Evolutionary conservation across 2,888 invertebrate species (phyloP), one percentile per base, ranked within the genome.

Genomic region (Mythimna loreyi): DNA sequence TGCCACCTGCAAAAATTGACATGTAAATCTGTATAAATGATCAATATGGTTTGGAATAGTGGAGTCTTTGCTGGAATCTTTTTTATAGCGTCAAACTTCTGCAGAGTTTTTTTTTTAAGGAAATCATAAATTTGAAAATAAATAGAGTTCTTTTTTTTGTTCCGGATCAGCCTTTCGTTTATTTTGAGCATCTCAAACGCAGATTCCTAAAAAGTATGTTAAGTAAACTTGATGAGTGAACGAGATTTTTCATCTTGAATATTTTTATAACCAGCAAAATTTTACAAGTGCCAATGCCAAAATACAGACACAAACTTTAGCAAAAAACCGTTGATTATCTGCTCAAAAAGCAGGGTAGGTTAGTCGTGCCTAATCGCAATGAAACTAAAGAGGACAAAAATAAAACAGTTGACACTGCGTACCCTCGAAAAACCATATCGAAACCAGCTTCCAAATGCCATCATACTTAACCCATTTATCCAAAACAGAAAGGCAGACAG

Each of bases 401-500:
- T n/a, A 33, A 59, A 55, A 19, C 16, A 67, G 43, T 33, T 67
- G 58, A 36, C 50, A 80, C 53, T 65, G 43, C 47, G 36, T 23
- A 36, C 65, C 78, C 65, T 62, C 23, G 58, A 71, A 55, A 62
- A 50, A 77, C 52, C 72, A 78, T 72, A 66, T 59, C 59, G 8
- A 78, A 78, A 78, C 40, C 50, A 50, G 78, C 62, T 81, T 78
- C 72, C 33, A 81, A 81, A 81, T 53, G 60, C 65, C 82, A 81
- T 77, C 78, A 81, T 78, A 78, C 72, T 66, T 71, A 82, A 58
- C 59, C 68, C 64, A 81, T 81, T 81, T 67, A 76, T 68, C 60
- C 59, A 66, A 78, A 79, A 82, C 80, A 69, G 75, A 82, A 82
- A 81, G 67, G 45, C 66, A 67, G 69, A 78, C 73, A 77, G 47